Evolutionary conservation across 2,113 vertebrate species (phyloP), one percentile per base, ranked within the genome.

Genomic region (Sialia sialis): DNA sequence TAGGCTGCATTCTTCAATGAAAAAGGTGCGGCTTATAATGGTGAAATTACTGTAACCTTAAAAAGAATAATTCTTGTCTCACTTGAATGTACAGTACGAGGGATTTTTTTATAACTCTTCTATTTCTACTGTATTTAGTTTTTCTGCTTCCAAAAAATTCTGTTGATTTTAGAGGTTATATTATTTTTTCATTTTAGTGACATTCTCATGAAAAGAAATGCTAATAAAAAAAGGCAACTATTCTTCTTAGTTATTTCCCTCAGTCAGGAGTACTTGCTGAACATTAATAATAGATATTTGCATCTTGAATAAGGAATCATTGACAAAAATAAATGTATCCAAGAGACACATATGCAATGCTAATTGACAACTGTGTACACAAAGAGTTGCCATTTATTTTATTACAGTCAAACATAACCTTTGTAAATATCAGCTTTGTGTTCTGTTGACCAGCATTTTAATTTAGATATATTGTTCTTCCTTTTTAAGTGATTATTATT

Each of bases 401-500:
- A 94, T 97, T 97, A 84, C 82, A 97, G 95, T 94, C 94, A 97
- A 97, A 97, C 79, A 94, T 96, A 97, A 97, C 97, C 95, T 97
- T 97, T 96, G 64, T 68, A 97, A 97, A 97, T 96, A 96, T 96
- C 96, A 97, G 49, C 69, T 91, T 86, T 88, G 78, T 89, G 60
- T 96, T 96, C 75, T 95, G 72, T 95, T 97, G 97, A 95, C 96
- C 95, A 94, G 93, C 87, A 91, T 96, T 93, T 94, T 95, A 95
- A 96, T 97, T 93, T 84, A 94, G 90, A 94, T 60, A 69, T 77
- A 93, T 93, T 93, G 58, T 94, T 96, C 70, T 64, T 90, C n/a
- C 30, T 75, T 88, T 94, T 73, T 18, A 76, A 87, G 48, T 75
- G 25, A 88, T 93, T 93, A 78, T 92, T 7, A 48, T 93, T 96